Percentiles rank a stretch among this genome's conserved stretches.
Evolutionary conservation across 2,113 vertebrate genomes (phyloP).

Genomic region (Chaetura pelagica): DNA sequence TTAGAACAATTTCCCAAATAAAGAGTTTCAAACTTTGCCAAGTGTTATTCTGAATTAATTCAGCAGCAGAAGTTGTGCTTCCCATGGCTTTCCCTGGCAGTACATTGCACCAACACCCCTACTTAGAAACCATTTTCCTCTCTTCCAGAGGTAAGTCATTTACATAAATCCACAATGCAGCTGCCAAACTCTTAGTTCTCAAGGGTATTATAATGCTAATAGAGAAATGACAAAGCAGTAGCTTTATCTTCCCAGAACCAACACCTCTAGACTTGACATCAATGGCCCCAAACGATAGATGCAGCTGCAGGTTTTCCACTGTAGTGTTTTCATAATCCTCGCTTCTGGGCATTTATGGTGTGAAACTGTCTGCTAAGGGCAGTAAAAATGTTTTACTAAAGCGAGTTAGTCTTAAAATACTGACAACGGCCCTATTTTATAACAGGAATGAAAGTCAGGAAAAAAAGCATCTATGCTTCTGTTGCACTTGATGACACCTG

Average conservation of each 20-base stretch:
- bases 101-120: not conserved
- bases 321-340: constrained; percentile 38
- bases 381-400: not conserved
- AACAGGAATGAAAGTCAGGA: not conserved
- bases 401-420: not conserved
- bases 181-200: constrained; percentile 14
- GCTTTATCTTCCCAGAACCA: constrained; percentile 41
- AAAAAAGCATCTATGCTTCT: not conserved
- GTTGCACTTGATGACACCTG: not conserved
- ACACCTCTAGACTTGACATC: constrained; percentile 42
- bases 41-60: constrained; percentile 54
- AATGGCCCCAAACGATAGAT: constrained; percentile 35
- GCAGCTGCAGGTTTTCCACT: constrained; percentile 18
- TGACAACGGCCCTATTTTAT: not conserved
- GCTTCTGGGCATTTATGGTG: not conserved
- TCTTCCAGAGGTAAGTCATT: constrained; percentile 52
- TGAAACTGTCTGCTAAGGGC: not conserved
- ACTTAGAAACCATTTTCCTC: constrained; percentile 5
- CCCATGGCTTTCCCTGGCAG: constrained; percentile 11
- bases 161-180: constrained; percentile 71
- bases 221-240: constrained; percentile 48
- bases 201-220: constrained; percentile 61
- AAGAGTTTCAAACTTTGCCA: constrained; percentile 24
- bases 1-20: constrained; percentile 2
- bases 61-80: not conserved